Conservation (phyloP, 2,113 vertebrate species). For the Nycticryphes semicollaris region DNA sequence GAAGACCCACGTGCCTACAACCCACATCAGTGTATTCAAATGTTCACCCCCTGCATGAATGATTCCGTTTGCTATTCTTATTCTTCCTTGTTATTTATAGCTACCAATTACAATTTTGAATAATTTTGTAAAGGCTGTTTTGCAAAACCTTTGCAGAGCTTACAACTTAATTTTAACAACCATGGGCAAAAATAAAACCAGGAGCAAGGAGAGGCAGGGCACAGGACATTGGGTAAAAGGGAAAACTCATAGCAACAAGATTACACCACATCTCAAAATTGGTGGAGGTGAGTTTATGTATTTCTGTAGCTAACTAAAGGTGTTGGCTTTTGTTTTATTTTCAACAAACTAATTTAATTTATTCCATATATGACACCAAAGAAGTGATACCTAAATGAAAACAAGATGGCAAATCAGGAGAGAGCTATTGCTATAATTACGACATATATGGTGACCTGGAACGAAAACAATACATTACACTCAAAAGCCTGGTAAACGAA, state of each 20-base stretch:
- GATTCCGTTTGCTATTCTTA: neutral
- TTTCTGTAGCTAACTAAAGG: neutral
- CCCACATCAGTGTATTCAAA: rapidly evolving
- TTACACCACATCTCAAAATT: neutral
- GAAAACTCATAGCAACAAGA: neutral
- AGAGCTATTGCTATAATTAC: neutral
- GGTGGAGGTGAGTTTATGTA: neutral
- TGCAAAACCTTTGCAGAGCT: neutral
- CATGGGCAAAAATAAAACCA: neutral
- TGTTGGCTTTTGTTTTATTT: neutral
- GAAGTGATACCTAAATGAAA: neutral
- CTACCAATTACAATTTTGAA: neutral
- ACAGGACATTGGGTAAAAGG: neutral
- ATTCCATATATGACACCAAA: neutral
- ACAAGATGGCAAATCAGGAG: neutral
- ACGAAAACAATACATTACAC: neutral
- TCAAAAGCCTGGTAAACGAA: neutral
- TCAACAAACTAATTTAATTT: neutral
- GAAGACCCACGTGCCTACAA: neutral
- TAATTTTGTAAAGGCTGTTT: neutral
- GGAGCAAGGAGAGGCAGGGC: neutral
- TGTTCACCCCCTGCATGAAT: neutral
- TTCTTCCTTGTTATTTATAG: neutral
- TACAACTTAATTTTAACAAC: neutral
- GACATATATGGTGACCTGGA: neutral